Evolutionary conservation across 2,888 invertebrate genomes (phyloP).

Genomic region (Pyralis farinalis): DNA sequence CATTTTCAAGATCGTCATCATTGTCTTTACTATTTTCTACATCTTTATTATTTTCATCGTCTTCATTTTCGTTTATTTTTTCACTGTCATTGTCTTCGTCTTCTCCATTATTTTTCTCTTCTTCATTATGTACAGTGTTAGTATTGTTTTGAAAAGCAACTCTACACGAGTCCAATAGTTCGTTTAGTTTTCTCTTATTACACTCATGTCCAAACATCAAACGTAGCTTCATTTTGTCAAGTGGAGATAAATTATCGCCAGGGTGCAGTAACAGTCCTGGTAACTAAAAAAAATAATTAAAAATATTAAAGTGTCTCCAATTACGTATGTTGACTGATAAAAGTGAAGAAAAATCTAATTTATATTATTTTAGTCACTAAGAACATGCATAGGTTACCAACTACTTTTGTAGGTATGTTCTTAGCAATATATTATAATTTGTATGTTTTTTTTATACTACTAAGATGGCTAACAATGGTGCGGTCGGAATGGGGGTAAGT

Average conservation of each 20-base stretch:
- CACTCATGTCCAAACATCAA: conserved; percentile 52
- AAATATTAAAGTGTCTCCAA: too few species aligned
- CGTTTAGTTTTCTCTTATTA: conserved; percentile 45
- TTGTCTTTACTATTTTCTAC: background rate
- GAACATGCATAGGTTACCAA: too few species aligned
- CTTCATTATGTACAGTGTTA: background rate
- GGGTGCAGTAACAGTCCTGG: conserved; percentile 44
- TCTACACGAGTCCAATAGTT: conserved; percentile 46
- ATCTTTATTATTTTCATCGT: conserved; percentile 3
- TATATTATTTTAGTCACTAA: too few species aligned
- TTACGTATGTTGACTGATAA: too few species aligned
- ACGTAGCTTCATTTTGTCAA: conserved; percentile 54
- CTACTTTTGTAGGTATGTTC: too few species aligned
- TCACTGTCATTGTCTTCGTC: background rate
- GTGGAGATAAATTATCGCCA: conserved; percentile 41
- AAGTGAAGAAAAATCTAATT: too few species aligned
- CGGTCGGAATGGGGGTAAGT: too few species aligned
- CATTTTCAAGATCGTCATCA: background rate
- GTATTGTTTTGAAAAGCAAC: conserved; percentile 16
- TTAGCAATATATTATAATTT: too few species aligned
- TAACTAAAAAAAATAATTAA: conserved; percentile 30
- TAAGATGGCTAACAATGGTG: too few species aligned
- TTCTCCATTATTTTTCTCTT: conserved; percentile 4
- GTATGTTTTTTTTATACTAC: too few species aligned
- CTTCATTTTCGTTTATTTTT: background rate